These are phyloP conservation scores for Drosophila persimilis DNA, from an alignment of 1,140 invertebrate species.

Conservation along the genomic window DNA sequence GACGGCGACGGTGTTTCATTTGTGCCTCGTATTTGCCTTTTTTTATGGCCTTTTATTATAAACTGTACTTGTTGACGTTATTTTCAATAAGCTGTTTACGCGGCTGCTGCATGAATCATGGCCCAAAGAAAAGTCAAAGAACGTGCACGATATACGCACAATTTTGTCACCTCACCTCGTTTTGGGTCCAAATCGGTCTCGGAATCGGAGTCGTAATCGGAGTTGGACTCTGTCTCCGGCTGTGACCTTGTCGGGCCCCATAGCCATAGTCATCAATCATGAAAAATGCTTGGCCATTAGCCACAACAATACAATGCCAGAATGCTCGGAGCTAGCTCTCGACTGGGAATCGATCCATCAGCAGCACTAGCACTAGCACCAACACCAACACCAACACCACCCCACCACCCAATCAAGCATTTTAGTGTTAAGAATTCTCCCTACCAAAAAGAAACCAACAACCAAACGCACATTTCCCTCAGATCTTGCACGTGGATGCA, in stretches of 20 bases:
- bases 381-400: not conserved
- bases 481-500: constrained; percentile 76
- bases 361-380: constrained; percentile 5
- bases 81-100: constrained; percentile 51
- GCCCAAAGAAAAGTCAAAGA: constrained; percentile 50
- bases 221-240: constrained; percentile 20
- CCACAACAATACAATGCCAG: constrained; percentile 27
- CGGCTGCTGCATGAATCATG: constrained; percentile 54
- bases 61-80: constrained; percentile 74
- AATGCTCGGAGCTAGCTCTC: constrained; percentile 4
- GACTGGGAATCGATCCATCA: constrained; percentile 25
- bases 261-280: constrained; percentile 56
- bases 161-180: constrained; percentile 60
- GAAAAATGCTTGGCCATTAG: constrained; percentile 29
- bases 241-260: constrained; percentile 51
- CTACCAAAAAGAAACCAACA: constrained; percentile 18
- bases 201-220: not conserved
- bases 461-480: constrained; percentile 54
- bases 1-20: constrained; percentile 64
- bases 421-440: constrained; percentile 29
- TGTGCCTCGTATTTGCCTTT: constrained; percentile 27
- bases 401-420: constrained; percentile 25
- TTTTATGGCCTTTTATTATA: constrained; percentile 69
- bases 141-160: constrained; percentile 37
- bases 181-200: no score